Evolutionary conservation across 2,888 invertebrate species (phyloP), one percentile per base, ranked within the genome.

Genomic region (Hypsopygia costalis): DNA sequence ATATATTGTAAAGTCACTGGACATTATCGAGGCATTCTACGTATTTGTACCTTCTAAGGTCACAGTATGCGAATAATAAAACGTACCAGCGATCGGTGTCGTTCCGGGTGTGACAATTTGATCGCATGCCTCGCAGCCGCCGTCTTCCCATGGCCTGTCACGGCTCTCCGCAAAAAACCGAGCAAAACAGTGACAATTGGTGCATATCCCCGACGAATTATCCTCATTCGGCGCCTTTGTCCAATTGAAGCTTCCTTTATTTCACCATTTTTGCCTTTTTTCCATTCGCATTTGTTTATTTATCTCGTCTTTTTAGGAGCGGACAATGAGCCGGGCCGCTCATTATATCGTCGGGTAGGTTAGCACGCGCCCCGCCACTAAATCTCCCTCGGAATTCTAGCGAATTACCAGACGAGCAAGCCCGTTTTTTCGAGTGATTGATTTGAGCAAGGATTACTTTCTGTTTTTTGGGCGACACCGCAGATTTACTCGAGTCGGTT

Each of bases 201-300:
- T 86, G 87, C 88, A 87, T 87, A 87, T 83, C 76, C 77, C 66
- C 77, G 72, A 81, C 82, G 86, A 87, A 87, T 87, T 87, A 87
- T 83, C 81, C 78, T 61, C 62, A 66, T 80, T 83, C 88, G 87
- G 86, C 81, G 86, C 82, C 87, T 87, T 85, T 87, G 87, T 85
- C 75, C 79, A 85, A 82, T 85, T 81, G 82, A 75, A 76, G 72
- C 76, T 76, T 76, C 74, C 82, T 83, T 87, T 86, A 83, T 86
- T 82, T 81, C 67, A 74, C 81, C 77, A 80, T 87, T 87, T 87
- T 83, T 81, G 78, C 81, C 81, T 76, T 85, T 87, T 85, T 81
- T 81, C 83, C 81, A 76, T 82, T 83, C 87, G 85, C 87, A 88
- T 87, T 88, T 88, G 87, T 83, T 85, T 87, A 87, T 87, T 86